These are phyloP conservation scores for Lepas anatifera DNA, from an alignment of 2,888 invertebrate species.

Conservation along the genomic window DNA sequence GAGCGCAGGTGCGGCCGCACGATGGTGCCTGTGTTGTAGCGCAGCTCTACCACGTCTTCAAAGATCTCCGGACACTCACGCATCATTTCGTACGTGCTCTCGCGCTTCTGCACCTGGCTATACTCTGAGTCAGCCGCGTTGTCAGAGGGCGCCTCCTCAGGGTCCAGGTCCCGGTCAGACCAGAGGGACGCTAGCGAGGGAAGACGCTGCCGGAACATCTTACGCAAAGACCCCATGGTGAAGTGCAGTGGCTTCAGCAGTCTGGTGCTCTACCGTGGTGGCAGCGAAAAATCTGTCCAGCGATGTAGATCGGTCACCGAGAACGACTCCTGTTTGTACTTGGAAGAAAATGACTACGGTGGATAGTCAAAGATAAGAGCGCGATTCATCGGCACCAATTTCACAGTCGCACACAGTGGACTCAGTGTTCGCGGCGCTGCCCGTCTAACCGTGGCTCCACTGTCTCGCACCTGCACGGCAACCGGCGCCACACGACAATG, in stretches of 20 bases:
- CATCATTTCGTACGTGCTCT: slow-evolving; percentile 5
- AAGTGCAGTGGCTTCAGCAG: neutral
- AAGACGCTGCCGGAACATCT: neutral
- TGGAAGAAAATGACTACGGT: neutral
- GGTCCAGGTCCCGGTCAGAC: neutral
- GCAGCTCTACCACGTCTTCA: neutral
- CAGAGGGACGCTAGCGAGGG: neutral
- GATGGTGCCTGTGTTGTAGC: slow-evolving; percentile 5
- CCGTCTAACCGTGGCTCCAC: too few relatives aligned
- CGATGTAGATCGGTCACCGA: neutral
- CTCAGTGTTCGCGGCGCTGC: too few relatives aligned
- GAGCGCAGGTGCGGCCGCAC: neutral
- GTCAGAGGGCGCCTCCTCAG: neutral
- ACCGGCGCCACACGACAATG: too few relatives aligned
- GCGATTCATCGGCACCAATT: neutral
- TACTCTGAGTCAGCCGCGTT: neutral
- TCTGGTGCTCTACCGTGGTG: neutral
- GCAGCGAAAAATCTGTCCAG: neutral
- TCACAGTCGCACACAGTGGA: too few relatives aligned
- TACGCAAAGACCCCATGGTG: neutral
- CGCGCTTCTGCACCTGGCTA: neutral
- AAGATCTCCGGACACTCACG: slow-evolving; percentile 3
- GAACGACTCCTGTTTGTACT: neutral
- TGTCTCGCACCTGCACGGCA: too few relatives aligned
- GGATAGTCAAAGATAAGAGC: neutral